phyloP scores from a whole-genome alignment of 2,797 vertebrate genomes.

The Mallotus villosus region DNA sequence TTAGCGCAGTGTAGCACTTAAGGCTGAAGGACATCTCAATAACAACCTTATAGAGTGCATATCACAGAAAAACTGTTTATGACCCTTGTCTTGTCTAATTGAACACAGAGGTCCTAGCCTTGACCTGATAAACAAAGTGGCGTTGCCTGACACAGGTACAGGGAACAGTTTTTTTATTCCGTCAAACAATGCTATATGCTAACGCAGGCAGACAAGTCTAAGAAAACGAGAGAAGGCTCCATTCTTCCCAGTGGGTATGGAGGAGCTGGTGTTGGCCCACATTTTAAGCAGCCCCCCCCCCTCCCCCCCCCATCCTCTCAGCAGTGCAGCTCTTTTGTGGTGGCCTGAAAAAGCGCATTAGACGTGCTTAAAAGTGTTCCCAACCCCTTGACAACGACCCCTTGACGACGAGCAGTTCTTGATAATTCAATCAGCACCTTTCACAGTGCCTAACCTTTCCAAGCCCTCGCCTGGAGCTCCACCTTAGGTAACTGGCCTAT shows the following conservation, averaged over 20 bases:
- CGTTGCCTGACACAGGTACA: constrained; percentile 33
- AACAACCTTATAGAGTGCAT: no score
- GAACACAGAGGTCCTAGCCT: no score
- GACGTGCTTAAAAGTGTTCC: constrained; percentile 63
- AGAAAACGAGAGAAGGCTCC: constrained; percentile 68
- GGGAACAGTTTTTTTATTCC: constrained; percentile 43
- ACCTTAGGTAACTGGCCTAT: constrained; percentile 68
- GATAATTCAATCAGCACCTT: constrained; percentile 74
- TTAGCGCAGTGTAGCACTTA: no score
- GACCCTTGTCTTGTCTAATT: no score
- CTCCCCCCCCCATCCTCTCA: neutral
- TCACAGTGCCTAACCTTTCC: neutral
- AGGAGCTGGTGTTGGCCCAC: constrained; percentile 65
- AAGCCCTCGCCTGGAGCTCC: constrained; percentile 34
- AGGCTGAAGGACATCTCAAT: no score
- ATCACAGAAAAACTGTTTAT: no score
- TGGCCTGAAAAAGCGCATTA: constrained; percentile 71
- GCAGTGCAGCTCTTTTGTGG: constrained; percentile 64
- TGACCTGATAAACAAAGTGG: no score
- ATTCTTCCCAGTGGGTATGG: constrained; percentile 59
- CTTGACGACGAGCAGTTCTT: constrained; percentile 70
- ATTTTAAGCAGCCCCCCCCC: constrained; percentile 48
- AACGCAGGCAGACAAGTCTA: constrained; percentile 63
- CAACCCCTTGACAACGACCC: constrained; percentile 65
- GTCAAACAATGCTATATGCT: constrained; percentile 50